Evolutionary conservation across 2,888 invertebrate species (phyloP).

Genomic region (Tetranychus truncatus): DNA sequence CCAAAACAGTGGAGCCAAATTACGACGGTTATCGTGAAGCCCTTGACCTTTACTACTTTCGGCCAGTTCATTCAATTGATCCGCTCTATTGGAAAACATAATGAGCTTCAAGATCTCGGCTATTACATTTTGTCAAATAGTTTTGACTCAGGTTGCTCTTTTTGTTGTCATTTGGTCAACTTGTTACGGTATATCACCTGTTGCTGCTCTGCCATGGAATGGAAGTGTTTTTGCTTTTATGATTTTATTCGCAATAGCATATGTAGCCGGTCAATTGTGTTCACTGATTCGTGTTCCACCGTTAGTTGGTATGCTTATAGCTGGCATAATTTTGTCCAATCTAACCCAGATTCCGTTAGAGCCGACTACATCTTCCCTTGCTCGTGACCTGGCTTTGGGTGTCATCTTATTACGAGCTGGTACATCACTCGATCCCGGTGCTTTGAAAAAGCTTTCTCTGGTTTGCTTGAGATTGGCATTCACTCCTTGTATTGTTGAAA

Average conservation of each 20-base stretch:
- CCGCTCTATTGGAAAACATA: too few relatives aligned
- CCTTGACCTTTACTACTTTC: too few relatives aligned
- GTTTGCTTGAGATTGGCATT: constrained; percentile 23
- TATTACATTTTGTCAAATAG: too few relatives aligned
- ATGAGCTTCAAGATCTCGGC: too few relatives aligned
- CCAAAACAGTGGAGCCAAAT: too few relatives aligned
- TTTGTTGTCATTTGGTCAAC: background rate
- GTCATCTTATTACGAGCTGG: constrained; percentile 26
- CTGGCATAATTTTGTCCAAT: constrained; percentile 17
- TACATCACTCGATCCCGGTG: constrained; percentile 23
- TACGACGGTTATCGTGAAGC: too few relatives aligned
- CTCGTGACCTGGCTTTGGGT: constrained; percentile 21
- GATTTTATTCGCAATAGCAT: constrained; percentile 16
- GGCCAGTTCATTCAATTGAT: too few relatives aligned
- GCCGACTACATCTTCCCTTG: background rate
- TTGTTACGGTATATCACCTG: background rate
- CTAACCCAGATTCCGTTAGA: background rate
- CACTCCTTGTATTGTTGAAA: constrained; percentile 25
- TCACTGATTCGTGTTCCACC: constrained; percentile 20
- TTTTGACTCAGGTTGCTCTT: too few relatives aligned
- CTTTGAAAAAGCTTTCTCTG: constrained; percentile 18
- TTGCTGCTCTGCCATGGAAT: constrained; percentile 15
- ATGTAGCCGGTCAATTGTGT: constrained; percentile 17
- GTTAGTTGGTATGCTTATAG: constrained; percentile 24
- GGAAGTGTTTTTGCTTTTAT: constrained; percentile 21